Conservation (phyloP, 2,888 invertebrate species). For the Didymodactylos carnosus region DNA sequence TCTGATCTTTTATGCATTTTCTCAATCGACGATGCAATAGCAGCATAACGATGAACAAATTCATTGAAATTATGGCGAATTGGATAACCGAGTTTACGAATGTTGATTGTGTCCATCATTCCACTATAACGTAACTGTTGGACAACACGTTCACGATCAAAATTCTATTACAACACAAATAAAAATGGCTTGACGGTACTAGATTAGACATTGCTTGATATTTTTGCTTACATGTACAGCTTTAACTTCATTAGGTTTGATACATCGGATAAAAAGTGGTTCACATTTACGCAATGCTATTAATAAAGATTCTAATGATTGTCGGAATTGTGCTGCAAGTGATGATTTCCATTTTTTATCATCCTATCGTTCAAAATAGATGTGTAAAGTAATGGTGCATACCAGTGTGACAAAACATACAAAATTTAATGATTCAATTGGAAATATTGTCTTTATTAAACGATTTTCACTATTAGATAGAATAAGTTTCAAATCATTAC, state of each 20-base stretch:
- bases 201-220: too few species aligned
- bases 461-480: background rate
- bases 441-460: background rate
- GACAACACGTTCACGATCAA: constrained; percentile 83
- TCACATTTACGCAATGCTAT: constrained; percentile 76
- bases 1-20: background rate
- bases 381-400: too few species aligned
- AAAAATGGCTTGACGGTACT: too few species aligned
- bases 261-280: constrained; percentile 93
- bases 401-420: background rate
- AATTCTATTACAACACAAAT: constrained; percentile 50
- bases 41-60: constrained; percentile 85
- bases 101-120: constrained; percentile 99
- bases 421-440: background rate
- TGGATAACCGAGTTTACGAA: constrained; percentile 87
- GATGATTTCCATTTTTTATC: constrained; percentile 38
- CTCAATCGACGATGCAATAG: constrained; percentile 49
- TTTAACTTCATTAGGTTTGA: constrained; percentile 92
- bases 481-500: constrained; percentile 50
- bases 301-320: constrained; percentile 83
- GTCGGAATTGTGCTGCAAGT: constrained; percentile 83
- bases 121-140: constrained; percentile 89
- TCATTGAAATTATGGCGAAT: constrained; percentile 84
- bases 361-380: too few species aligned
- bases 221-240: constrained; percentile 51